phyloP scores from a whole-genome alignment of 1,140 invertebrate genomes.

The Drosophila fuyamai region DNA sequence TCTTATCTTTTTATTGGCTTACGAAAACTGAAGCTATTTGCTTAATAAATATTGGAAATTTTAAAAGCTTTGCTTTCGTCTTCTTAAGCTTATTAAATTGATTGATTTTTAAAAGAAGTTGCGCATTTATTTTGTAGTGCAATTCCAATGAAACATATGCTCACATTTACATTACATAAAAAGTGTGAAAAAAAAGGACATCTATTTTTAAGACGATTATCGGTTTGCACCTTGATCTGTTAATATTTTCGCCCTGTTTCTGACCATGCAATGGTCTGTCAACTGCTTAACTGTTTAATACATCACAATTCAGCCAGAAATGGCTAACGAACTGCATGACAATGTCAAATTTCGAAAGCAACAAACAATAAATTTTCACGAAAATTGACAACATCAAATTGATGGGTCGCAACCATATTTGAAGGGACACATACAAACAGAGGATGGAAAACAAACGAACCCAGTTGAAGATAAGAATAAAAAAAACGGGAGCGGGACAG shows the following conservation, averaged over 20 bases:
- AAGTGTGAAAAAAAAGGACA: no score
- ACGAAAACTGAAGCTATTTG: no score
- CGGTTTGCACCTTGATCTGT: background rate
- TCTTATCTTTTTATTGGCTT: no score
- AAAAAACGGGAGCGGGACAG: slow-evolving; percentile 24
- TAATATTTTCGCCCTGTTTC: background rate
- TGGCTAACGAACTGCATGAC: slow-evolving; percentile 79
- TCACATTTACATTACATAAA: no score
- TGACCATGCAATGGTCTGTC: slow-evolving; percentile 32
- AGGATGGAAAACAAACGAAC: slow-evolving; percentile 30
- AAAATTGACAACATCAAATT: slow-evolving; percentile 83
- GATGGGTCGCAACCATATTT: slow-evolving; percentile 68
- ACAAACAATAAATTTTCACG: slow-evolving; percentile 79
- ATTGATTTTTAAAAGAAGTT: background rate
- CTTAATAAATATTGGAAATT: no score
- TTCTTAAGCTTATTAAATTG: background rate
- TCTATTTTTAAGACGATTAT: no score
- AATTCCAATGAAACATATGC: no score
- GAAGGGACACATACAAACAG: slow-evolving; percentile 40
- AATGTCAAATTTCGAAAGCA: slow-evolving; percentile 77
- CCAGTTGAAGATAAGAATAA: slow-evolving; percentile 65
- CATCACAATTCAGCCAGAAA: slow-evolving; percentile 53
- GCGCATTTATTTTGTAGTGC: no score
- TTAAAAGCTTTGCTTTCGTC: no score
- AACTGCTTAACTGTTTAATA: slow-evolving; percentile 52